Evolutionary conservation across 2,888 invertebrate species (phyloP), one percentile per base, ranked within the genome.

Genomic region (Noctuana brunneofusca): DNA sequence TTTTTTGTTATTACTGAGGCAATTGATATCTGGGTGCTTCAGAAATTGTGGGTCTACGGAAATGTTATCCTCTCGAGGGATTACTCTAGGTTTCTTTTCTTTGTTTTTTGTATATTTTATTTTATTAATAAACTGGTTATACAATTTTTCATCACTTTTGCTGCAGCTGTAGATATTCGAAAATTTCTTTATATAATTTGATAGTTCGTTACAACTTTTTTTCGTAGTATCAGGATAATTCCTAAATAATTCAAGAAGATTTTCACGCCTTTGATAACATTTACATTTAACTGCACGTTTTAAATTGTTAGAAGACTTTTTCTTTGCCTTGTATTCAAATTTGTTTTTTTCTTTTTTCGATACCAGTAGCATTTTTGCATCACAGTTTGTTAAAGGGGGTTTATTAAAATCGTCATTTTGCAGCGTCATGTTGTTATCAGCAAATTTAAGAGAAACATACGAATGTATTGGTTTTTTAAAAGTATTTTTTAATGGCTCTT

Each of bases 211-310:
- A 66, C 75, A 75, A 65, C 72, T 74, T 54, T 65, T 67, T 66
- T 73, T 70, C 2, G 78, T 67, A 24, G 68, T 69, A 12, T 70
- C 69, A 3, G 72, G 73, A 63, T 69, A 64, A 38, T 71, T 65
- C 56, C 71, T 58, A 66, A 78, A 78, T 63, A 71, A 73, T 24
- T 58, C 65, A 32, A 70, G 64, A 12, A 72, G 22, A 14, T 59
- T 27, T 62, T 72, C 65, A 60, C 27, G 53, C 27, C 18, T 30
- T 22, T 30, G 43, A 63, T 58, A 32, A 30, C 60, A 11, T 46
- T 62, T 58, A 27, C 35, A 11, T 27, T 58, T 52, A 22, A 22
- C 11, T 12, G 11, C 2, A 5, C 2, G 11, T 0, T 52, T 59
- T 9, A 30, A 12, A 22, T 20, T n/a, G 46, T 65, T 32, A 32